phyloP scores from a whole-genome alignment of 2,797 vertebrate genomes.

The Karalla daura region DNA sequence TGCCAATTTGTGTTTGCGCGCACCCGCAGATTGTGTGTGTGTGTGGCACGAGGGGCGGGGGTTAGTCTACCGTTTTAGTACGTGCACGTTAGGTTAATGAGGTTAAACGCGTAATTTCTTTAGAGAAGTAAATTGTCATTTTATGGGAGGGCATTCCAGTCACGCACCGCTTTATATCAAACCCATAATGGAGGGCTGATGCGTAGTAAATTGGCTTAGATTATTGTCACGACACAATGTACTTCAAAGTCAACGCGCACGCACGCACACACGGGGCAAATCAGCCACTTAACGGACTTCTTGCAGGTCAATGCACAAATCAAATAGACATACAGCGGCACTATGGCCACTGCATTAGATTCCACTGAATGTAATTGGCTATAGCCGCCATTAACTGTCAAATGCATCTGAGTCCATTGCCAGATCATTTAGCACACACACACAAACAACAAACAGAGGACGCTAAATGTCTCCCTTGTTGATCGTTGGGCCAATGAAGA shows the following conservation, averaged over 20 bases:
- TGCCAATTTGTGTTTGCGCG: conserved; percentile 58
- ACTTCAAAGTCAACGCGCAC: conserved; percentile 75
- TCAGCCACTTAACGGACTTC: conserved; percentile 76
- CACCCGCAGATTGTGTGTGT: not conserved
- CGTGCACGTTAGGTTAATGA: conserved; percentile 78
- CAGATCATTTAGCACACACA: conserved; percentile 41
- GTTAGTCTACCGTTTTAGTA: conserved; percentile 67
- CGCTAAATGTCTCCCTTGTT: conserved; percentile 55
- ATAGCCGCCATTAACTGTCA: conserved; percentile 65
- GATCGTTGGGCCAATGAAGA: conserved; percentile 57
- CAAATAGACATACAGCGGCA: conserved; percentile 77
- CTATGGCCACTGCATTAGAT: conserved; percentile 62
- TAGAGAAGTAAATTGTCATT: conserved; percentile 76
- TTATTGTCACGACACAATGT: conserved; percentile 79
- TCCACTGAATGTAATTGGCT: conserved; percentile 63
- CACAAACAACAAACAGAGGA: conserved; percentile 51
- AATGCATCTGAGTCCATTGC: conserved; percentile 55
- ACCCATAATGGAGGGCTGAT: conserved; percentile 82
- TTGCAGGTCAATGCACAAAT: conserved; percentile 82
- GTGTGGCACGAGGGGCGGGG: conserved; percentile 27
- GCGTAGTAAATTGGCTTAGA: conserved; percentile 80
- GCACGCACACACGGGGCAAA: conserved; percentile 45
- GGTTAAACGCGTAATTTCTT: conserved; percentile 80
- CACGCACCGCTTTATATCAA: conserved; percentile 81
- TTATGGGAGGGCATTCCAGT: conserved; percentile 79